Conservation (phyloP, 2,797 vertebrate genomes). For the Bucorvus abyssinicus region DNA sequence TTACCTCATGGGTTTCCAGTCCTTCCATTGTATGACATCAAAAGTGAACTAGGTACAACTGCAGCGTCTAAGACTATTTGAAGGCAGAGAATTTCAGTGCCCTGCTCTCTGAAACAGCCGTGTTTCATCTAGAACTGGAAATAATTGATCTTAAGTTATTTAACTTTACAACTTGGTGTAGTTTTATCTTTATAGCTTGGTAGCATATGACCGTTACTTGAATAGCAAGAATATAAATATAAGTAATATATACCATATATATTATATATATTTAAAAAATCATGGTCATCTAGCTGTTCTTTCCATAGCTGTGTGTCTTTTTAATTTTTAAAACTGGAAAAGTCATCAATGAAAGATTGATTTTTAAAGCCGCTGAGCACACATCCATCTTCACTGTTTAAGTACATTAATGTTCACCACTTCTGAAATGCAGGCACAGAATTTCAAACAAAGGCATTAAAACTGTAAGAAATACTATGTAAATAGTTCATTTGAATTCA, state of each 20-base stretch:
- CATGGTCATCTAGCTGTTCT: background rate
- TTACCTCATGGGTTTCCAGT: constrained; percentile 15
- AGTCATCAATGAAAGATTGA: background rate
- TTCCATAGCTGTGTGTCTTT: background rate
- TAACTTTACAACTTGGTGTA: background rate
- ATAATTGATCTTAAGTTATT: background rate
- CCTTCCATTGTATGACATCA: background rate
- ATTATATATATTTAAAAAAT: background rate
- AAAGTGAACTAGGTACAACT: background rate
- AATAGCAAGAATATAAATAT: background rate
- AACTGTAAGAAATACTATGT: background rate
- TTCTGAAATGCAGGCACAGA: background rate
- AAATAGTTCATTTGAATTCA: background rate
- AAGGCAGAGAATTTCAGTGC: background rate
- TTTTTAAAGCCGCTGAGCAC: background rate
- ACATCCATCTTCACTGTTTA: background rate
- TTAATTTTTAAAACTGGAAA: background rate
- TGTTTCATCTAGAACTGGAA: background rate
- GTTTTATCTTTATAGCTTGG: background rate
- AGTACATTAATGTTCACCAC: background rate
- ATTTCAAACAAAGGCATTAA: background rate
- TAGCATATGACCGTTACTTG: background rate
- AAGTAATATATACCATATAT: background rate
- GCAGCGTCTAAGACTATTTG: background rate
- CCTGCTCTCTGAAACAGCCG: background rate